phyloP scores from a whole-genome alignment of 2,113 vertebrate genomes.

The Corapipo altera region DNA sequence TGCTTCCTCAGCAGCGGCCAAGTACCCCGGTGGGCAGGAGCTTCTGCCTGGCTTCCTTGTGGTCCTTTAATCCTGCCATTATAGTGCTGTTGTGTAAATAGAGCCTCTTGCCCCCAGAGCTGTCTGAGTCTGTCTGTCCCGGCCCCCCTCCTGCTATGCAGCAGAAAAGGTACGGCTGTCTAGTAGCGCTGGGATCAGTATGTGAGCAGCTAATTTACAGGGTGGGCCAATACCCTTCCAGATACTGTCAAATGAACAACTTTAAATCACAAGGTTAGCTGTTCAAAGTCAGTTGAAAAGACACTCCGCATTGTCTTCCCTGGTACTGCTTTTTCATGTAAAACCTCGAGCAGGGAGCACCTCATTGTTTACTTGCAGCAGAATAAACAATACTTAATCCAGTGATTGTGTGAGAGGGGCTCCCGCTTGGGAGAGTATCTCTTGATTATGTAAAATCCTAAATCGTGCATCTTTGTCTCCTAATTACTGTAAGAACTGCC shows the following conservation, averaged over 20 bases:
- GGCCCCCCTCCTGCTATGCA: not conserved
- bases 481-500: conserved; percentile 45
- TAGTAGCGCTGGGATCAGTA: not conserved
- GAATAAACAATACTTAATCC: conserved; percentile 69
- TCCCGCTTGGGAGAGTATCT: conserved; percentile 22
- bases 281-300: conserved; percentile 36
- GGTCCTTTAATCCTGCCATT: not conserved
- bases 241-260: conserved; percentile 38
- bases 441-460: conserved; percentile 49
- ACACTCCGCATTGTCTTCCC: not conserved
- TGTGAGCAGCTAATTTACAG: conserved; percentile 22
- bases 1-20: not conserved
- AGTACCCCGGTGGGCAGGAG: not conserved
- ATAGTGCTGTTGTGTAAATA: not conserved
- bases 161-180: not conserved
- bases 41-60: not conserved
- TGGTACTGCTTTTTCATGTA: conserved; percentile 29
- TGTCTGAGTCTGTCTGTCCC: not conserved
- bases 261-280: conserved; percentile 21
- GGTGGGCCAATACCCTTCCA: conserved; percentile 1
- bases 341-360: not conserved
- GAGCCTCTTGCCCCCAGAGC: not conserved
- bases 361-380: conserved; percentile 55
- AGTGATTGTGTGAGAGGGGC: conserved; percentile 42
- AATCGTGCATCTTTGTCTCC: conserved; percentile 33